phyloP scores from a whole-genome alignment of 2,113 vertebrate species.

The Lepidothrix coronata region DNA sequence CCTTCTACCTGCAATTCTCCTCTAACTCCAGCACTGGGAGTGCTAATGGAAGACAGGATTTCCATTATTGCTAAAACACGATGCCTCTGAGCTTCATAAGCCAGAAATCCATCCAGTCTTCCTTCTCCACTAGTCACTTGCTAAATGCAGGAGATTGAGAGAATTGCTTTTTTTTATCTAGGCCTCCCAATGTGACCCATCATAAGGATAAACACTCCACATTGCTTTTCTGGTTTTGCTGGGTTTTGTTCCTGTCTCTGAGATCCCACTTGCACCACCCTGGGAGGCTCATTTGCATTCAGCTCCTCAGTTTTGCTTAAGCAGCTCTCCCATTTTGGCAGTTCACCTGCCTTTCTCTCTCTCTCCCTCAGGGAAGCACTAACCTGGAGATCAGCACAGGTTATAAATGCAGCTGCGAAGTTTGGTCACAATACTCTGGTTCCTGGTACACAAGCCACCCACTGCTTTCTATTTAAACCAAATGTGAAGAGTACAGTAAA shows the following conservation, averaged over 20 bases:
- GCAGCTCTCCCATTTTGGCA: background rate
- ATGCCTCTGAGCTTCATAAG: background rate
- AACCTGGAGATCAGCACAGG: background rate
- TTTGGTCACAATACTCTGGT: constrained; percentile 46
- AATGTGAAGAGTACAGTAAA: constrained; percentile 58
- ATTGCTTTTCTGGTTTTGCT: background rate
- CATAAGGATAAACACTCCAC: background rate
- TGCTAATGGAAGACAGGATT: background rate
- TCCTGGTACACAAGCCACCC: constrained; percentile 59
- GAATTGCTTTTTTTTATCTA: background rate
- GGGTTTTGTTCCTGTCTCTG: background rate
- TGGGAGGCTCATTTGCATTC: background rate
- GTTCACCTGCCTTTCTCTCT: background rate
- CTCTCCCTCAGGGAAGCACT: background rate
- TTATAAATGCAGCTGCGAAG: constrained; percentile 47
- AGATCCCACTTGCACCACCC: background rate
- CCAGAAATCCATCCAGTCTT: background rate
- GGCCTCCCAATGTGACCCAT: background rate
- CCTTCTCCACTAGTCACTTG: background rate
- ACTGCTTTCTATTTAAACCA: constrained; percentile 65
- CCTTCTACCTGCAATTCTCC: background rate
- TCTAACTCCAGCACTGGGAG: background rate
- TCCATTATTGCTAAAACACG: background rate
- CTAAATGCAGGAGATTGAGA: background rate
- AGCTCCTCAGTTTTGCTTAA: background rate